Percentiles rank a stretch among this genome's conserved stretches.
Evolutionary conservation across 2,888 invertebrate genomes (phyloP).

Genomic region (Andrena marginata): DNA sequence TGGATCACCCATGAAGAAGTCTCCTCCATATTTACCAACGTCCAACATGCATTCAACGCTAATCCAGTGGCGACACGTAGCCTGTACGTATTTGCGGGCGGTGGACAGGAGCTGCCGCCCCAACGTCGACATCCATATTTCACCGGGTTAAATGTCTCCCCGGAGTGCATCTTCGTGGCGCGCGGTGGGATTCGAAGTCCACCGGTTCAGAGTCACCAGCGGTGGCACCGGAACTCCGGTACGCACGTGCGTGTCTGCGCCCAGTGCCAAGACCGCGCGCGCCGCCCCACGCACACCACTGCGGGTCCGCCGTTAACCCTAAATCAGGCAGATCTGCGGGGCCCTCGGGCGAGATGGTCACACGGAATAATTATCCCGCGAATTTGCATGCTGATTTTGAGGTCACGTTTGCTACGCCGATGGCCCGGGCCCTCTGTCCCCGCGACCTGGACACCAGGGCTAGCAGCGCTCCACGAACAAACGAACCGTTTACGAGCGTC

Average conservation of each 20-base stretch:
- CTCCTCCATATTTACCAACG: constrained; percentile 16
- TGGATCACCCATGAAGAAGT: neutral
- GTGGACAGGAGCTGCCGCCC: constrained; percentile 12
- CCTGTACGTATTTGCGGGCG: constrained; percentile 26
- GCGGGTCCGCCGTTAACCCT: constrained; percentile 47
- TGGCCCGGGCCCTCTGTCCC: constrained; percentile 40
- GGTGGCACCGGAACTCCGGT: constrained; percentile 7
- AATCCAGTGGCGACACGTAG: constrained; percentile 16
- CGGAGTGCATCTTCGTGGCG: constrained; percentile 40
- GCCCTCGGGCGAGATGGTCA: constrained; percentile 72
- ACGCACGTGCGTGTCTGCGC: neutral
- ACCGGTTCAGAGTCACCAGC: constrained; percentile 6
- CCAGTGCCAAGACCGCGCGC: neutral
- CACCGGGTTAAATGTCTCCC: constrained; percentile 64
- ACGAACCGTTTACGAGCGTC: constrained; percentile 42
- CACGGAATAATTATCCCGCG: constrained; percentile 82
- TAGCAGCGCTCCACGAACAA: constrained; percentile 27
- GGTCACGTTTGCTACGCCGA: constrained; percentile 78
- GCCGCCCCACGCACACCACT: neutral
- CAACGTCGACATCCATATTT: constrained; percentile 61
- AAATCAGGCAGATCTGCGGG: constrained; percentile 74
- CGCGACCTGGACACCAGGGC: neutral
- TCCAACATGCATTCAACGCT: constrained; percentile 6
- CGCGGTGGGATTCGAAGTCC: constrained; percentile 47
- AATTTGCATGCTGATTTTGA: constrained; percentile 84